phyloP scores from a whole-genome alignment of 2,113 vertebrate species.

The Fregata magnificens region DNA sequence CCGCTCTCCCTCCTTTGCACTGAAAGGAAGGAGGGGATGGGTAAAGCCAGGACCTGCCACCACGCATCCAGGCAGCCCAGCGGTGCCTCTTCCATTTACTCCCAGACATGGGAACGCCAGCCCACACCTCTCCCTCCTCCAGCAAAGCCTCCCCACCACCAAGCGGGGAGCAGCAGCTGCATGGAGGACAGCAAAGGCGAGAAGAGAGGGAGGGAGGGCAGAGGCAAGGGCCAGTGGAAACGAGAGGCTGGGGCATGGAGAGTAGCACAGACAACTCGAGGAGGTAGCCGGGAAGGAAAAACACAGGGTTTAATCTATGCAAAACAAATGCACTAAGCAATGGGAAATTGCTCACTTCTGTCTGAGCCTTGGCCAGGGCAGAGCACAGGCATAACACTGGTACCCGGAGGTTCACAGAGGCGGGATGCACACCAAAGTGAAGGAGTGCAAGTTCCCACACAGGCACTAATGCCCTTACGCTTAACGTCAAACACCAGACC shows the following conservation, averaged over 20 bases:
- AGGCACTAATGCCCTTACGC: too few species aligned
- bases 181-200: neutral
- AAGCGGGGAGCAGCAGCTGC: accelerated
- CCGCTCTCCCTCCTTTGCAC: neutral
- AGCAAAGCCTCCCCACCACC: neutral
- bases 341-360: neutral
- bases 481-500: neutral
- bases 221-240: neutral
- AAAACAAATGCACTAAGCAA: neutral
- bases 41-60: neutral
- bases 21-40: neutral
- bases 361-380: neutral
- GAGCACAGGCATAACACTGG: accelerated
- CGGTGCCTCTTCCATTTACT: neutral
- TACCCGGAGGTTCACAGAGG: too few species aligned
- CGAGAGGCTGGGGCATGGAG: neutral
- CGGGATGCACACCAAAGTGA: accelerated
- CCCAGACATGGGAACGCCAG: neutral
- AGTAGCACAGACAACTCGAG: neutral
- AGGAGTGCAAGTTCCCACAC: accelerated
- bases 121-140: neutral
- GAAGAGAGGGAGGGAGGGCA: neutral
- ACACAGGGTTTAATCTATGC: accelerated
- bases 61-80: neutral
- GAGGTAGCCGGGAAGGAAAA: neutral